Evolutionary conservation across 2,797 vertebrate genomes (phyloP), one percentile per base, ranked within the genome.

Genomic region (Sarcoramphus papa): DNA sequence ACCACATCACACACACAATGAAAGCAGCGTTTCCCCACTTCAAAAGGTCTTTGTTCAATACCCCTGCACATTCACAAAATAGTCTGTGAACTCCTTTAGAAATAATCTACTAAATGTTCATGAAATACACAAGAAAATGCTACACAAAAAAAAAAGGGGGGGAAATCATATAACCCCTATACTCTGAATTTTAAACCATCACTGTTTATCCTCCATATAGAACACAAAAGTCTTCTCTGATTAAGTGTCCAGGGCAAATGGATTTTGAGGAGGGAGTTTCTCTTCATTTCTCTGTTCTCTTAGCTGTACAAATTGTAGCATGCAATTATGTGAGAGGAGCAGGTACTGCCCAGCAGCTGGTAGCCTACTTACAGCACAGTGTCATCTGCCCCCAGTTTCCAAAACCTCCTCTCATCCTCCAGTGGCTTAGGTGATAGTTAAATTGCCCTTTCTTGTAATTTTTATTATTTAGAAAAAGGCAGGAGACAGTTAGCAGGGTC

Each of bases 391-490:
- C 28, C 70, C 60, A 7, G 25, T 40, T 88, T 83, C 51, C 48
- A 56, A 90, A 90, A 67, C 7, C 13, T 79, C 69, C 35, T 54
- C 11, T 50, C 56, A 59, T 24, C 48, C 56, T 85, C 23, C 43
- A n/a, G 45, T 41, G 60, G 28, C 35, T 80, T 14, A 88, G 33
- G 5, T 0, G 4, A n/a, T 30, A 74, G 40, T n/a, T 54, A 93
- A 73, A 82, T 59, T 69, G 7, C 27, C 37, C 31, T 33, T 79
- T 72, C 70, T 51, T 59, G 31, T 53, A 24, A 19, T 70, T 80
- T 91, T 92, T 63, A 20, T 80, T 82, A 37, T 74, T 85, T 74
- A 80, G 75, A 54, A 63, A 65, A 56, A 88, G 10, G 14, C 45
- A 92, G 35, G 27, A 76, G 24, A 35, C n/a, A 59, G 23, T 79